Evolutionary conservation across 2,888 invertebrate species (phyloP), one percentile per base, ranked within the genome.

Genomic region (Melangyna quadrimaculata): DNA sequence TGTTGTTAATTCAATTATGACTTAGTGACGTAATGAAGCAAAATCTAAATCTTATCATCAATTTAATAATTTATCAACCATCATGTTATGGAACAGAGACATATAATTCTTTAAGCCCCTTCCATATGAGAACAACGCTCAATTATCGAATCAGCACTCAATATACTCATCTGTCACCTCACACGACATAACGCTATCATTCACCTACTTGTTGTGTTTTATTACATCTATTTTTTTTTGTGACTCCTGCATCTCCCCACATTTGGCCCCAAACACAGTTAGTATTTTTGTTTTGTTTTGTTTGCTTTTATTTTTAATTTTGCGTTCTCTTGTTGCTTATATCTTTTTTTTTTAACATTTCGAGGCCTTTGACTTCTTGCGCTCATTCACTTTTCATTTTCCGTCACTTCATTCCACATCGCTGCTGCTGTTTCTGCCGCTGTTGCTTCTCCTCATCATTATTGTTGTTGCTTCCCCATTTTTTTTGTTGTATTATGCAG

Each of bases 351-450:
- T 80, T 84, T 80, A 72, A 86, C 83, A 87, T 74, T 78, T 57
- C 67, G 88, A 86, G 88, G 88, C 87, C 87, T 88, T 88, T 88
- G 88, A 88, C 88, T 88, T 83, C 87, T 87, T 79, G 87, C 78
- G 86, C 86, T 88, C 88, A 87, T 88, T 88, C 88, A 87, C 88
- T 88, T 87, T 88, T 88, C 78, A 87, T 86, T 84, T 78, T 87
- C 80, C 83, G 80, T 74, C 87, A 82, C 82, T 87, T 87, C 87
- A 82, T 82, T 84, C 79, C 79, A 84, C 84, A 77, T 87, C 80
- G 70, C 48, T 74, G 80, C 65, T 73, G 53, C 48, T 69, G 37
- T 22, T 57, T 6, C 0, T 61, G 73, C 32, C 73, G 63, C 17
- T 69, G 70, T 17, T 74, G 78, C 43, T 72, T 51, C 71, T 83